Base-by-base conservation (phyloP, 2,888 invertebrate genomes). In the Corbicula japonica region DNA sequence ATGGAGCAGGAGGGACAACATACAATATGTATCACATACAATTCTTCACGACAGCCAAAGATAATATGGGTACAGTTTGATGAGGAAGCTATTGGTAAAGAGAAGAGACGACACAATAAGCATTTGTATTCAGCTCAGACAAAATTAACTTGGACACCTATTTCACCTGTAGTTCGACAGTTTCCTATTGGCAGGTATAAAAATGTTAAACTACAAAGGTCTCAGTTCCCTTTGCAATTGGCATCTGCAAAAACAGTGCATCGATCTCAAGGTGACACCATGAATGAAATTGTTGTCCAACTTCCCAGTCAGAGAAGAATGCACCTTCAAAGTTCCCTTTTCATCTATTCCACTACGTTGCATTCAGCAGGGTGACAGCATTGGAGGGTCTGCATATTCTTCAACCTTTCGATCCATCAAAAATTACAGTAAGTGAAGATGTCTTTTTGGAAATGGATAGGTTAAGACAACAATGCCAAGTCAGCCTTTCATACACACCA, bases 391-490 rank as follows among this genome's bases (percentile, higher is more conserved):
- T 69, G 4, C 35, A 58, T 18, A 58, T 69, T 28, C 8, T 28
- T 8, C 10, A 54, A 21, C 34, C 28, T 1, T 68, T 76, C 35
- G 18, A 66, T 15, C 21, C 35, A 28, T 15, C n/a, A 1, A 71
- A 71, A 23, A 71, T 71, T 21, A 61, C 52, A n/a, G 65, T 71
- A 8, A 60, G 52, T 12, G 15, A 10, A 30, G 35, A 60, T 12
- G 77, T 81, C 21, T 10, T 52, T 41, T 15, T 2, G 15, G 77
- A 81, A 66, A 81, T 81, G 74, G 56, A 62, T 23, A 34, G 81
- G 34, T 60, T 81, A 2, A 32, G 69, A 68, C n/a, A n/a, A n/a
- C n/a, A n/a, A n/a, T n/a, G n/a, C n/a, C n/a, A n/a, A n/a, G n/a
- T n/a, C n/a, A n/a, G n/a, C n/a, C n/a, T n/a, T n/a, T 26, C 46